These are phyloP conservation scores for Aricia artaxerxes DNA, from an alignment of 2,888 invertebrate genomes.

Conservation along the genomic window DNA sequence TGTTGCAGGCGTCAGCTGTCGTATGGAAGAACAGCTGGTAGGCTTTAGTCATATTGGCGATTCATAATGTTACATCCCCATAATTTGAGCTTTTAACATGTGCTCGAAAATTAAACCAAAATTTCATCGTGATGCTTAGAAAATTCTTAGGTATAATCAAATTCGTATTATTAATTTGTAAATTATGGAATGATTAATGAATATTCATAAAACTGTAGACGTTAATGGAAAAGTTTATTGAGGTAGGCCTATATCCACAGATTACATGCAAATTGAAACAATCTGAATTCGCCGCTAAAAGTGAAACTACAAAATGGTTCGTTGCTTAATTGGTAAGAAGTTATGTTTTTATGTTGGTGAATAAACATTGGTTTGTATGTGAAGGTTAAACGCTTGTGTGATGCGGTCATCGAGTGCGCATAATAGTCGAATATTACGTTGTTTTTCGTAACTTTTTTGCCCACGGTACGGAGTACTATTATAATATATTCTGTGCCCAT, in stretches of 20 bases:
- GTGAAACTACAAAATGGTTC: slow-evolving; percentile 38
- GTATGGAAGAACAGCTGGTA: not conserved
- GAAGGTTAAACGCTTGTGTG: slow-evolving; percentile 61
- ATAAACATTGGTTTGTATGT: slow-evolving; percentile 43
- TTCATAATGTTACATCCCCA: not conserved
- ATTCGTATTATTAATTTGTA: not conserved
- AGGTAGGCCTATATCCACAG: not conserved
- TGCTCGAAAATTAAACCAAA: no score
- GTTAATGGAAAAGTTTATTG: not conserved
- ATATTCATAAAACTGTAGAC: not conserved
- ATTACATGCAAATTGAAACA: not conserved
- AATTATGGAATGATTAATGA: not conserved
- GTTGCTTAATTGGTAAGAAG: slow-evolving; percentile 46
- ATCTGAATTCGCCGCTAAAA: not conserved
- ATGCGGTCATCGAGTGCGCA: slow-evolving; percentile 65
- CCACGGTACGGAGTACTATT: not conserved
- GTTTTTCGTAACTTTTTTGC: not conserved
- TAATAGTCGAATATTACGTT: not conserved
- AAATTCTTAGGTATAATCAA: not conserved
- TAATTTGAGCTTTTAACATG: no score
- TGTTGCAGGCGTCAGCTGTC: not conserved
- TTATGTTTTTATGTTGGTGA: slow-evolving; percentile 44
- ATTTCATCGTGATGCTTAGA: not conserved
- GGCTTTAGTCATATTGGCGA: not conserved
- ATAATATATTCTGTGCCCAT: not conserved